Evolutionary conservation across 2,797 vertebrate species (phyloP).

Genomic region (Rhinophrynus dorsalis): DNA sequence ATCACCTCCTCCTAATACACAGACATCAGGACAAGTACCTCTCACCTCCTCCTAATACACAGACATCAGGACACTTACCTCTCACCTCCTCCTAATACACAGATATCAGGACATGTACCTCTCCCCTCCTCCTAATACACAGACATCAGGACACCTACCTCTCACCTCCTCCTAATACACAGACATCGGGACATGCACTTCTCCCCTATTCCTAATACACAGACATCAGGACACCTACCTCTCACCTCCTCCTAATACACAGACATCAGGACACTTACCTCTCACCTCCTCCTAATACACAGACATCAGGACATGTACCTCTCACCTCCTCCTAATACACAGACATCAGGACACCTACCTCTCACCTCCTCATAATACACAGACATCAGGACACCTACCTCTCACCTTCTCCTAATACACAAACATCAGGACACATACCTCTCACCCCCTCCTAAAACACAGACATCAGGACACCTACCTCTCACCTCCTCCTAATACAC

Average conservation of each 20-base stretch:
- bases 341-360: not conserved
- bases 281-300: not conserved
- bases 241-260: not conserved
- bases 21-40: not conserved
- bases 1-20: not conserved
- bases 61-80: not conserved
- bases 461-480: not conserved
- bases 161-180: not conserved
- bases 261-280: not conserved
- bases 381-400: not conserved
- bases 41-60: not conserved
- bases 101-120: not conserved
- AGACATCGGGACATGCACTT: not conserved
- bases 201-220: not conserved
- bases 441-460: too few relatives aligned
- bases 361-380: not conserved
- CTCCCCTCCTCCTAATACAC: not conserved
- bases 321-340: too few relatives aligned
- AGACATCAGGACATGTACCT: not conserved
- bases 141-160: not conserved
- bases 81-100: not conserved
- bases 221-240: not conserved
- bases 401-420: not conserved
- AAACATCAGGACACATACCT: not conserved
- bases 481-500: too few relatives aligned